These are phyloP conservation scores for Myotis davidii DNA, from an alignment of 2,113 vertebrate species.

Conservation along the genomic window DNA sequence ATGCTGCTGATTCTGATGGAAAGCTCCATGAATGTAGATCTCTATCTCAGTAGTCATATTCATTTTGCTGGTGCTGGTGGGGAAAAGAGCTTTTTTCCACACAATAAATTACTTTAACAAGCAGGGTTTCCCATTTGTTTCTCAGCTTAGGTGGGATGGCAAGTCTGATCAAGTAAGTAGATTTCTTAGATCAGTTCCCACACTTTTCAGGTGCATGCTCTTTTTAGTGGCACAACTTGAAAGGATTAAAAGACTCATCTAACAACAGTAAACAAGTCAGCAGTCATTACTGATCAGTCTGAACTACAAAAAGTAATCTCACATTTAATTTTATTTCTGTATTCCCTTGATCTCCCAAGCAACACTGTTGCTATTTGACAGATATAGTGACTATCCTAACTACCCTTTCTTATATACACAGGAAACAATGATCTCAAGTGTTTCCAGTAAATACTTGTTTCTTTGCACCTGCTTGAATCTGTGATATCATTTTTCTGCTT, in stretches of 20 bases:
- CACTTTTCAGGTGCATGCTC: background rate
- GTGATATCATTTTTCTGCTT: background rate
- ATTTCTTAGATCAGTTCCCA: background rate
- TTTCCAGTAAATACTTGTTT: background rate
- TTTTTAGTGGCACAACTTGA: slow-evolving; percentile 24
- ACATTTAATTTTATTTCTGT: background rate
- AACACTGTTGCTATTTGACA: background rate
- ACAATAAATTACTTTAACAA: background rate
- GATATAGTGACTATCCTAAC: background rate
- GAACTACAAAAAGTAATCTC: background rate
- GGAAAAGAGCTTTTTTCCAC: background rate
- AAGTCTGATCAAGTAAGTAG: background rate
- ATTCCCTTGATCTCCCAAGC: background rate
- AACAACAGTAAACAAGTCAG: background rate
- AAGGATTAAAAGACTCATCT: background rate
- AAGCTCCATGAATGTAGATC: background rate
- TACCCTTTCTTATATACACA: background rate
- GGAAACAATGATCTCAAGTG: background rate
- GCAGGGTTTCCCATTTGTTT: background rate
- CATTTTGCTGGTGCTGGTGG: background rate
- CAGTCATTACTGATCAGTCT: background rate
- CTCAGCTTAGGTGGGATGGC: background rate
- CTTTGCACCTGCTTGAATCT: background rate
- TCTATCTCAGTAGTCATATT: background rate
- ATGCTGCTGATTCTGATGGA: background rate